Evolutionary conservation across 1,140 invertebrate species (phyloP), one percentile per base, ranked within the genome.

Genomic region (Sipha flava): DNA sequence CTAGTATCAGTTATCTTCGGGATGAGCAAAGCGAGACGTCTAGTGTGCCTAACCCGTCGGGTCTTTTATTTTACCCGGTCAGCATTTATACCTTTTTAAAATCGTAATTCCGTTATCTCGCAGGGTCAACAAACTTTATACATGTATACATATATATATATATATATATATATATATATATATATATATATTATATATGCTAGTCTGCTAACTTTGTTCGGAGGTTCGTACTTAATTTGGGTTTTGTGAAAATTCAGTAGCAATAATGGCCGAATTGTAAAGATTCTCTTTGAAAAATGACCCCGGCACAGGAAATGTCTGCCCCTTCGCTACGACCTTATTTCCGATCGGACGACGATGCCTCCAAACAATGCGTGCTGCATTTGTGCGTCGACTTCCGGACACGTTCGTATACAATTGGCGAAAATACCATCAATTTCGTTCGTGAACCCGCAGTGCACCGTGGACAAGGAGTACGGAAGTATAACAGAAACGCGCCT

Each of bases 261-360:
- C 31, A n/a, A 21, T 31, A 21, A n/a, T 37, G 29, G 0, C 29
- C 49, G 21, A 43, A 14, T 57, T 40, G 34, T 40, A 57, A 77
- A 26, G 73, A 59, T 57, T 59, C 21, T 26, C 52, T 59, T 77
- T 77, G 73, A 77, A 59, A 77, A 77, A 77, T 77, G 73, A 77
- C 52, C 73, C 49, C 2, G 31, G n/a, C 10, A 29, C 73, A 52
- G 52, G 73, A 77, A 77, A n/a, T 18, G 37, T 40, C 49, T 37
- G 6, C 72, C 47, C 70, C 49, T 16, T 26, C n/a, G 52, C 34
- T 37, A 29, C 31, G 72, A 57, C 31, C 52, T 75, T 34, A 29
- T 68, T 75, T 75, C 52, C 52, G 34, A 77, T 59, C 49, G 7
- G 52, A 77, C 37, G 52, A 77, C 37, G 21, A 34, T 59, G 59